A percentile compares a stretch with the other conserved stretches of the same genome.
These are phyloP conservation scores for Heliconius nattereri DNA, from an alignment of 1,140 invertebrate species.

Conservation along the genomic window DNA sequence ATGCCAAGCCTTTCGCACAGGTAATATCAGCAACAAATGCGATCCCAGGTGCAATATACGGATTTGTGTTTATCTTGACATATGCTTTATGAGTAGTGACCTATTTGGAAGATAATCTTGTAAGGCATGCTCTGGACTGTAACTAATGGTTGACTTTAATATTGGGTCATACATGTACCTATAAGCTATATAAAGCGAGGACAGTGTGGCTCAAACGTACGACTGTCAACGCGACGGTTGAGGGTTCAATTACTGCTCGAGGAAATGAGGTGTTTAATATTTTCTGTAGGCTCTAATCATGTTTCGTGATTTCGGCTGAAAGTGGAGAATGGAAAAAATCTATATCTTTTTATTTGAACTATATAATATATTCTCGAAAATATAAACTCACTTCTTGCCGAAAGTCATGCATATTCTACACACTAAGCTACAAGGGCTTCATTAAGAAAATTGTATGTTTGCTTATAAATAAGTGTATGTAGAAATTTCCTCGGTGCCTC, in stretches of 20 bases:
- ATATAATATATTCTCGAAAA: neutral
- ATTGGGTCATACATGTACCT: neutral
- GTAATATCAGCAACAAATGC: neutral
- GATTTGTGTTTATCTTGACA: neutral
- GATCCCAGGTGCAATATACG: neutral
- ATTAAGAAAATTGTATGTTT: neutral
- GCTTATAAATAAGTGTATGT: neutral
- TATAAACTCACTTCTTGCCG: neutral
- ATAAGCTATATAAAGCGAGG: neutral
- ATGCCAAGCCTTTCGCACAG: neutral
- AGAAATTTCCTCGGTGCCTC: neutral
- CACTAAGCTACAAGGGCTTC: neutral
- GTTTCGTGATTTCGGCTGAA: no score
- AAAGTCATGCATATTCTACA: neutral
- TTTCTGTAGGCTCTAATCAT: no score
- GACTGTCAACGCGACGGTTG: no score
- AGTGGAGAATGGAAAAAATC: no score
- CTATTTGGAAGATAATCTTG: constrained; percentile 10
- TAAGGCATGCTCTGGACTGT: neutral
- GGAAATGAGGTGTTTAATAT: neutral
- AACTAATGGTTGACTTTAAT: constrained; percentile 3
- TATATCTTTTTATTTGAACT: no score
- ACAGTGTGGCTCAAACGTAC: no score
- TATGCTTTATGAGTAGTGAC: neutral
- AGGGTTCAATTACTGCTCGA: neutral